Percentiles rank a stretch among this genome's conserved stretches.
phyloP scores from a whole-genome alignment of 2,888 invertebrate species.

The Trimorus sp. region DNA sequence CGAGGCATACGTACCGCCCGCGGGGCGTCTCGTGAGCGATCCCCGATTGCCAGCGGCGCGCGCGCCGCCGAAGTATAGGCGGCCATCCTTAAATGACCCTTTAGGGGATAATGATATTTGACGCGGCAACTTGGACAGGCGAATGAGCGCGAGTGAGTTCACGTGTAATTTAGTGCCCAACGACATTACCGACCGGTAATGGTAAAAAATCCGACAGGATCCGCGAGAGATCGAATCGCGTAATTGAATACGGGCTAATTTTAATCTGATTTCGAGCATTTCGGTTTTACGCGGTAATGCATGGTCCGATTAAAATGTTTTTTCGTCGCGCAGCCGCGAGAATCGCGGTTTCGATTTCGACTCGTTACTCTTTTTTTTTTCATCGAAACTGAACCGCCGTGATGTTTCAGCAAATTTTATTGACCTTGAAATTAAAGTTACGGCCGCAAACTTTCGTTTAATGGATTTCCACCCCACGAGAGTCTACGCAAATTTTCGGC shows the following conservation, averaged over 20 bases:
- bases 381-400: constrained; percentile 5
- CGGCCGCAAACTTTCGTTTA: constrained; percentile 37
- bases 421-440: constrained; percentile 48
- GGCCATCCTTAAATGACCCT: constrained; percentile 62
- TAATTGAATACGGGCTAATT: constrained; percentile 32
- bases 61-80: constrained; percentile 41
- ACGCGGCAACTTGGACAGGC: constrained; percentile 55
- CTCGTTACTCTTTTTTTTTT: no score
- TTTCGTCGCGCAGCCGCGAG: background rate
- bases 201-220: constrained; percentile 14
- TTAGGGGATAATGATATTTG: constrained; percentile 64
- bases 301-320: background rate
- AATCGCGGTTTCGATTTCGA: no score
- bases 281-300: constrained; percentile 7
- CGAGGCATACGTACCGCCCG: constrained; percentile 46
- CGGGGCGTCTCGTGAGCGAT: constrained; percentile 56
- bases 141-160: constrained; percentile 55
- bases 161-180: constrained; percentile 48
- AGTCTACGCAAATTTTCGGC: constrained; percentile 21
- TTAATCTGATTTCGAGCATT: constrained; percentile 30
- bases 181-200: constrained; percentile 29
- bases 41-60: constrained; percentile 48
- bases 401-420: constrained; percentile 34
- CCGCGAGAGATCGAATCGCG: constrained; percentile 7
- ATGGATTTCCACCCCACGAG: constrained; percentile 36